These are phyloP conservation scores for Dinocampus coccinellae DNA, from an alignment of 2,888 invertebrate species.

Conservation along the genomic window DNA sequence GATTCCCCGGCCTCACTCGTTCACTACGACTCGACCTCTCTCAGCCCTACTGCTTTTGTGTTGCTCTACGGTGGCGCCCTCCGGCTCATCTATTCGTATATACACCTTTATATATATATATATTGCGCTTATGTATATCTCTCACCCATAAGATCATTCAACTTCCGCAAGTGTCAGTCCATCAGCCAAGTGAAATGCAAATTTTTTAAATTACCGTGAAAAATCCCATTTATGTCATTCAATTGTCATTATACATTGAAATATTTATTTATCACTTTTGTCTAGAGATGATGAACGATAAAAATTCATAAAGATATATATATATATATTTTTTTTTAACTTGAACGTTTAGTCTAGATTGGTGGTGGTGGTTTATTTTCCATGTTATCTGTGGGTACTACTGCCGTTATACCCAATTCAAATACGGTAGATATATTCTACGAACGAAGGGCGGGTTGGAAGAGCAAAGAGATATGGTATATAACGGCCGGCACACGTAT, in stretches of 20 bases:
- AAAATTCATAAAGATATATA: no score
- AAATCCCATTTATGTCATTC: background rate
- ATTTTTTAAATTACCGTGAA: background rate
- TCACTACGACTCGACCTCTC: background rate
- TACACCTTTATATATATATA: conserved; percentile 8
- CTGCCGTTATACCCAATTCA: conserved; percentile 38
- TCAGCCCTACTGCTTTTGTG: background rate
- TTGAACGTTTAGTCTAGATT: background rate
- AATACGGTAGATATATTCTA: conserved; percentile 32
- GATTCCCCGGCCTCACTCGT: background rate
- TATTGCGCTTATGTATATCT: conserved; percentile 12
- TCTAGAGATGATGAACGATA: no score
- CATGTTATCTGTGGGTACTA: conserved; percentile 5
- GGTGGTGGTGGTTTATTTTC: background rate
- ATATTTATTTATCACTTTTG: no score
- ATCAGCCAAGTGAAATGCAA: background rate
- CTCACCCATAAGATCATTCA: conserved; percentile 10
- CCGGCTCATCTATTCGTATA: conserved; percentile 1
- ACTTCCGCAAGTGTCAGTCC: background rate
- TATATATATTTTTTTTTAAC: background rate
- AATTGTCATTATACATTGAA: background rate
- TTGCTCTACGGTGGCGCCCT: background rate
- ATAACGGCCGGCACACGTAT: conserved; percentile 47
- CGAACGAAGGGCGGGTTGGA: background rate
- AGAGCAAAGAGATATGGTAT: background rate